These are phyloP conservation scores for Peromyscus melanophrys DNA, from an alignment of 2,797 vertebrate species.

Conservation along the genomic window DNA sequence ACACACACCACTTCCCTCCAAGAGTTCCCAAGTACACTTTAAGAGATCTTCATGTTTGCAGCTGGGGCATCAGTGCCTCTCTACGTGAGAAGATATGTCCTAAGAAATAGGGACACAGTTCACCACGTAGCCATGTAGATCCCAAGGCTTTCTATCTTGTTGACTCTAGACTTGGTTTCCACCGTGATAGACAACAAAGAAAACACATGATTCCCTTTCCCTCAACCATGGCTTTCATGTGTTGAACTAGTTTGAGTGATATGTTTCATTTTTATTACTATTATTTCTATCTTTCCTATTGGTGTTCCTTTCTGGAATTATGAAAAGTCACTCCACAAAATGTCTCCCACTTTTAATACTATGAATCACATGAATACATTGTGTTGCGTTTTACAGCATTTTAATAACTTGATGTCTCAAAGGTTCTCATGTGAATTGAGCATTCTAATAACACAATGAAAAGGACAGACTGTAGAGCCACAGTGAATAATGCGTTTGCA, in stretches of 20 bases:
- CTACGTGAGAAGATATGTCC: neutral
- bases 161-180: neutral
- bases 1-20: neutral
- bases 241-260: neutral
- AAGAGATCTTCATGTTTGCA: neutral
- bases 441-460: conserved; percentile 48
- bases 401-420: conserved; percentile 45
- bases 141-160: neutral
- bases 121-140: neutral
- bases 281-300: neutral
- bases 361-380: neutral
- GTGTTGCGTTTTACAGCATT: conserved; percentile 16
- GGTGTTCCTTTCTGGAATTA: neutral
- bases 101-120: neutral
- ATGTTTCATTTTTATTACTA: neutral
- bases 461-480: neutral
- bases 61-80: neutral
- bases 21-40: neutral
- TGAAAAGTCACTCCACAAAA: neutral
- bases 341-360: neutral
- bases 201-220: neutral
- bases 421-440: conserved; percentile 4
- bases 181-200: neutral
- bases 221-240: neutral
- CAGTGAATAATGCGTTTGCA: neutral